Evolutionary conservation across 2,888 invertebrate genomes (phyloP), one percentile per base, ranked within the genome.

Genomic region (Cephus nigrinus): DNA sequence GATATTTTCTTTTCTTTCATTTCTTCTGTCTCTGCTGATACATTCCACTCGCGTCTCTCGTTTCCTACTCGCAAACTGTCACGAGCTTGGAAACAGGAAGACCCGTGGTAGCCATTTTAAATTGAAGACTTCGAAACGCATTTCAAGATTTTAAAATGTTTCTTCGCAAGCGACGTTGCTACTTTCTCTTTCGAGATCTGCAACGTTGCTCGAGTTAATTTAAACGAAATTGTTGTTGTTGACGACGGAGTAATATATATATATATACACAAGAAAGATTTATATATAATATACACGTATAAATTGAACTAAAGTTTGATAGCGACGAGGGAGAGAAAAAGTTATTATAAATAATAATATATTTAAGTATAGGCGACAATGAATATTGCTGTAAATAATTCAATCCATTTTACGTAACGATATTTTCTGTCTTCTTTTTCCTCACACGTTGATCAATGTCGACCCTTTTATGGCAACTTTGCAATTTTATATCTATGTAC

Each of bases 341-440:
- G 11, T 69, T 69, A 69, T 69, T 69, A 69, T 69, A 33, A 12
- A 69, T 32, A 69, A 31, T 69, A 32, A 71, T 71, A 71, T 71
- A 33, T 71, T 31, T 31, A 71, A 71, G 0, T 71, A 11, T 31
- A 71, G 31, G 71, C 71, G 31, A 33, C 15, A 31, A 71, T 71
- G 71, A 71, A 32, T 79, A 72, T 71, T 80, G 75, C 80, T 84
- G 83, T 83, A 83, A 83, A 82, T 83, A 83, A 81, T 68, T 77
- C 73, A 78, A 15, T 55, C 55, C 71, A 75, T 80, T 80, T 77
- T 75, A 80, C 75, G n/a, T 33, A 40, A 55, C 23, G 74, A 33
- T 32, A 40, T 74, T 74, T 75, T n/a, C 76, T 74, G 75, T 73
- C 31, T 72, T 73, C 31, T 73, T 78, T 11, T 31, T 71, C 9